Evolutionary conservation across 2,113 vertebrate genomes (phyloP), one percentile per base, ranked within the genome.

Genomic region (Ardeotis arabs): DNA sequence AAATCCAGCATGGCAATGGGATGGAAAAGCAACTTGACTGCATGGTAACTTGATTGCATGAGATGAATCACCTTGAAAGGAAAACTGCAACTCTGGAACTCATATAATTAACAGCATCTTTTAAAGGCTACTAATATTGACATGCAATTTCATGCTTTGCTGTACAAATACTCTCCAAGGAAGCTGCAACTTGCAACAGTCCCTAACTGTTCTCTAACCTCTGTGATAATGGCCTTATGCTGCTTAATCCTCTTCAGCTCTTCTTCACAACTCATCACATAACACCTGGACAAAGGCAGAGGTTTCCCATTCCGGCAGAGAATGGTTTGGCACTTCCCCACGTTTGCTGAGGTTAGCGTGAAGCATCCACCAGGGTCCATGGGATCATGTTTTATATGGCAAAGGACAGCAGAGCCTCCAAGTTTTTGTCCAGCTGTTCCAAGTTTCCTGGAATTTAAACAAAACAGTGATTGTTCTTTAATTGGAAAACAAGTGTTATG

Each of bases 371-470:
- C 97, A 2, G 99, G 99, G 97, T 99, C 99, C 50, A 99, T 98
- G 56, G 99, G 99, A 98, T 99, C 99, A 7, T 99, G 99, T 62
- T 98, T 99, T 97, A 99, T 99, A 97, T 99, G 99, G 96, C 99
- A 99, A 70, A 99, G 99, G 58, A 99, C 99, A 25, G 99, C 99
- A 29, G 99, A 99, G 52, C 99, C 99, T 25, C 99, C 99, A 50
- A 99, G 98, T 84, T 99, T 99, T 97, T 99, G 99, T 62, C 99
- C 99, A 19, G 99, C 99, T 35, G 99, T 99, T 92, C 99, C 99
- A 69, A 99, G 98, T 98, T 99, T 99, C 97, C 99, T 98, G 90
- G 74, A 96, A 96, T 78, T 87, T 76, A 83, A 97, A 91, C 89
- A 97, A 87, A 89, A 41, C 52, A 41, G 25, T 6, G 72, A 84